Base-by-base conservation (phyloP, 2,113 vertebrate species). In the Erinaceus europaeus region DNA sequence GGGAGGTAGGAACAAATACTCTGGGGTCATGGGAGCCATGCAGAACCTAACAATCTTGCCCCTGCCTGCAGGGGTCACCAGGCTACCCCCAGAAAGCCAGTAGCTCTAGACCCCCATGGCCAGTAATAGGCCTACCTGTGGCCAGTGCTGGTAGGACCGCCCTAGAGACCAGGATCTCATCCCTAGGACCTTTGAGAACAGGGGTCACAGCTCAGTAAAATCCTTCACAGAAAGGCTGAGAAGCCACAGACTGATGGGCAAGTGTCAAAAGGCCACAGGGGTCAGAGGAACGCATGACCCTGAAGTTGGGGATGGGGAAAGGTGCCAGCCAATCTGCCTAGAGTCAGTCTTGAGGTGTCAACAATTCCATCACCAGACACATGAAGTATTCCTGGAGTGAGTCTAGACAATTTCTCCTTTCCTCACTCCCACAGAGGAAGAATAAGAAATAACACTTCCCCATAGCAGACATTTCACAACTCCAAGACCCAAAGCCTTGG, bases 1-100 rank as follows among this genome's bases (percentile, higher is more conserved):
- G 89, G 79, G 79, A 94, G 84, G 92, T 93, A 94, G 89, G 86
- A 92, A 27, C 89, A 20, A 88, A 91, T 53, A 74, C 10, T 40
- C 76, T 80, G 59, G 69, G 55, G 12, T n/a, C 44, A 69, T 78
- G 71, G 72, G 44, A 76, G 76, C 72, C 34, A 59, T 5, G n/a
- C 40, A 86, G 53, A 76, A 80, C 12, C 75, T 40, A 80, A 68
- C 8, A 25, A 86, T 81, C 23, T n/a, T 11, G 12, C 59, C 89
- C 89, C 87, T 92, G 84, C 81, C 86, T 57, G 81, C 94, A 93
- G 87, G 77, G 81, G 42, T 2, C 68, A 69, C 36, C 1, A 1
- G 65, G n/a, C 44, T 67, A n/a, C 69, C 29, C 36, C 77, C 17
- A 46, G 38, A 10, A 84, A 76, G 68, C 59, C 84, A 72, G 67